Conservation (phyloP, 2,113 vertebrate genomes). For the Cyprinodon tularosa region DNA sequence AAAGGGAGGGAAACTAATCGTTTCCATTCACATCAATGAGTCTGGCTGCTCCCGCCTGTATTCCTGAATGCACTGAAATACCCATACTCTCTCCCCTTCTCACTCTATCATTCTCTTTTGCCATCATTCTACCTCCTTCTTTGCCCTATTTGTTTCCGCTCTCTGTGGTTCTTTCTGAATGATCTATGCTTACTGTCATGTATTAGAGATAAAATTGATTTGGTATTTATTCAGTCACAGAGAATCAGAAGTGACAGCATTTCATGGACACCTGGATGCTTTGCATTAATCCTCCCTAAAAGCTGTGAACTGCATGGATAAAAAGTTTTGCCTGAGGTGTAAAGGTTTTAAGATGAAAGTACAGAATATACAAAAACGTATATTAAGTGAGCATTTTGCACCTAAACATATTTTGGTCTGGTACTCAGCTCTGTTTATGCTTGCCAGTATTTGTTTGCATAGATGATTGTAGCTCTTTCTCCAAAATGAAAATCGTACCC, state of each 20-base stretch:
- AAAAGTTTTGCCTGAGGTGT: conserved; percentile 26
- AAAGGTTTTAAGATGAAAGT: not conserved
- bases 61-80: conserved; percentile 55
- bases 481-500: too few relatives aligned
- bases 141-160: not conserved
- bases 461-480: too few relatives aligned
- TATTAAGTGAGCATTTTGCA: not conserved
- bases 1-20: conserved; percentile 61
- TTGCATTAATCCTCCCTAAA: conserved; percentile 63
- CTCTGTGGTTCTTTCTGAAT: conserved; percentile 22
- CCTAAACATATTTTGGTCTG: too few relatives aligned
- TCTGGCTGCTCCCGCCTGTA: conserved; percentile 40
- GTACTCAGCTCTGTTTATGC: too few relatives aligned
- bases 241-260: conserved; percentile 64
- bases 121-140: not conserved
- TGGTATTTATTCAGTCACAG: conserved; percentile 62
- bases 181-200: conserved; percentile 48
- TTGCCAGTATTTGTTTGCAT: too few relatives aligned
- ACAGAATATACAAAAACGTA: conserved; percentile 3
- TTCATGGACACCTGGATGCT: conserved; percentile 59
- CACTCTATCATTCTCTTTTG: conserved; percentile 7
- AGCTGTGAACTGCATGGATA: conserved; percentile 34
- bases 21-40: conserved; percentile 60
- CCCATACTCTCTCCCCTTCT: conserved; percentile 25
- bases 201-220: conserved; percentile 42